These are phyloP conservation scores for Aptenodytes forsteri DNA, from an alignment of 2,113 vertebrate species.

Conservation along the genomic window DNA sequence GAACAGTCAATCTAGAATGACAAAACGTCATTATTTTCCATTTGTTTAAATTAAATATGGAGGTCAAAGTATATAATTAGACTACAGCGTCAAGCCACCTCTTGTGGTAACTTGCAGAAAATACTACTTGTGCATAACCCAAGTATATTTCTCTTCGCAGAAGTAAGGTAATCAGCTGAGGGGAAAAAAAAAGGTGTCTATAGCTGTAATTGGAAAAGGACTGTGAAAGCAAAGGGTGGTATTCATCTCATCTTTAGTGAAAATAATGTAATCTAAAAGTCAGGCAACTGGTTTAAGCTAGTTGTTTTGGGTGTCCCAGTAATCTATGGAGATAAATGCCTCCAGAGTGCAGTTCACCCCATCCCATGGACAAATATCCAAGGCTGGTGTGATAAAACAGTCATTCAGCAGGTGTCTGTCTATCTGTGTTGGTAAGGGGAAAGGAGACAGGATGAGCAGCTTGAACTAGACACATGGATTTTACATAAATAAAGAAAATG, in stretches of 20 bases:
- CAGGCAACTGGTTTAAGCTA: background rate
- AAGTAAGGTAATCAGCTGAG: background rate
- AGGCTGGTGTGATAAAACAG: background rate
- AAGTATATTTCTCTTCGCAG: background rate
- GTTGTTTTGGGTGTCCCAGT: background rate
- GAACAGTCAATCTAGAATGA: background rate
- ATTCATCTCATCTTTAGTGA: background rate
- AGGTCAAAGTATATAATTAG: background rate
- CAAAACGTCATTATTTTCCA: background rate
- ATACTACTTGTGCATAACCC: background rate
- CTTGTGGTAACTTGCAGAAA: background rate
- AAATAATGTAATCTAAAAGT: background rate
- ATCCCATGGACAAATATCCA: background rate
- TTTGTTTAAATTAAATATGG: background rate
- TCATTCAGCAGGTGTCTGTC: background rate
- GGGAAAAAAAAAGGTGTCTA: background rate
- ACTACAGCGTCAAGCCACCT: background rate
- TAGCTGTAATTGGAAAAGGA: background rate
- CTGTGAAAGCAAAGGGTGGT: background rate
- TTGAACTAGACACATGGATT: background rate
- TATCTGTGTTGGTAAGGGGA: background rate
- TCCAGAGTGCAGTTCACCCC: background rate
- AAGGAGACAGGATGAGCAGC: background rate
- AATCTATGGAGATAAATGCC: background rate
- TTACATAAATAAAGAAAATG: background rate